Conservation (phyloP, 2,113 vertebrate genomes). For the Melanotaenia duboulayi region DNA sequence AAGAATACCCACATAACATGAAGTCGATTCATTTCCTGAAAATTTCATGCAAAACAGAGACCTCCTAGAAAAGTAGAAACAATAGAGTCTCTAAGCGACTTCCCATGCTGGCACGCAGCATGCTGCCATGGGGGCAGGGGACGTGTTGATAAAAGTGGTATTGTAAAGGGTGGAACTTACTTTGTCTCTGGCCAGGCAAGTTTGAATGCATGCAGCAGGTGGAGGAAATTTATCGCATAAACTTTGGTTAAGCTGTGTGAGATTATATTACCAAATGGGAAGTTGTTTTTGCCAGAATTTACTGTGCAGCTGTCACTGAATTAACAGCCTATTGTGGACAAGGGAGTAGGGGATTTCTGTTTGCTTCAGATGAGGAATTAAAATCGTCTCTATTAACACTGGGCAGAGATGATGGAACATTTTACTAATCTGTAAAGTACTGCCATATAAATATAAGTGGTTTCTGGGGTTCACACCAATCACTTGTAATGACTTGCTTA, state of each 20-base stretch:
- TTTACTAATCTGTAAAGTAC: too few relatives aligned
- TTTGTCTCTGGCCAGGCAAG: slow-evolving; percentile 36
- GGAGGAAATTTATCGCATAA: slow-evolving; percentile 68
- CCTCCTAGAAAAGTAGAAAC: slow-evolving; percentile 68
- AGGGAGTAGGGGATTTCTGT: slow-evolving; percentile 20
- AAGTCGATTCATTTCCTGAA: slow-evolving; percentile 38
- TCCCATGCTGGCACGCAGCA: slow-evolving; percentile 52
- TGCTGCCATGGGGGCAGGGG: neutral
- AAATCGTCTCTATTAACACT: slow-evolving; percentile 18
- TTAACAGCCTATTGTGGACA: slow-evolving; percentile 54
- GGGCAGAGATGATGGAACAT: neutral
- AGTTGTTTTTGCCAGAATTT: slow-evolving; percentile 57
- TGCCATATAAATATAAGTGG: too few relatives aligned
- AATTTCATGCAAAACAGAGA: slow-evolving; percentile 36
- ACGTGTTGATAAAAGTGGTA: slow-evolving; percentile 2
- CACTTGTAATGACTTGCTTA: too few relatives aligned
- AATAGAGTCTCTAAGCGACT: slow-evolving; percentile 59
- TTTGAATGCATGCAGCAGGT: slow-evolving; percentile 64
- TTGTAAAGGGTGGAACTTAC: slow-evolving; percentile 12
- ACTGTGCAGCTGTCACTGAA: slow-evolving; percentile 46
- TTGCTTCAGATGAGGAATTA: neutral
- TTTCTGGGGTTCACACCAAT: too few relatives aligned
- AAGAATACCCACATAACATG: slow-evolving; percentile 11
- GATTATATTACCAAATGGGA: slow-evolving; percentile 60
- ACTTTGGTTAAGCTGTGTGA: slow-evolving; percentile 20